phyloP scores from a whole-genome alignment of 2,113 vertebrate species.

The Trematomus loennbergii region DNA sequence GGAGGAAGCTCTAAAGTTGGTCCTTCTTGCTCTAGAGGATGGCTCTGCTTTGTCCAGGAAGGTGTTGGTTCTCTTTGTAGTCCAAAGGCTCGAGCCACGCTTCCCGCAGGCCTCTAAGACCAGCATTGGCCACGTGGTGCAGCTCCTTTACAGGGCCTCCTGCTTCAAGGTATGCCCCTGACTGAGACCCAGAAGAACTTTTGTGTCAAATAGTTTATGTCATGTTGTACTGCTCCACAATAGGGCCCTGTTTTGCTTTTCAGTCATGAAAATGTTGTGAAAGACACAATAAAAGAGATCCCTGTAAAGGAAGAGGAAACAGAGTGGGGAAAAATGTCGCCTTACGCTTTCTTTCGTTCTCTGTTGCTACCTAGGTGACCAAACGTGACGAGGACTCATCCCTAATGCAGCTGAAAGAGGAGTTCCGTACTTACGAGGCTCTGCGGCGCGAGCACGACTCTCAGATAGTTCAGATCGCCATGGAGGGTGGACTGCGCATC shows the following conservation, averaged over 20 bases:
- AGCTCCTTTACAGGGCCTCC: constrained; percentile 97
- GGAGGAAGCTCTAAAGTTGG: constrained; percentile 97
- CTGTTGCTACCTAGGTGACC: constrained; percentile 87
- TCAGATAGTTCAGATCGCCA: constrained; percentile 98
- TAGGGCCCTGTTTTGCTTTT: accelerated
- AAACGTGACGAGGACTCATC: constrained; percentile 98
- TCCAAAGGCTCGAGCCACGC: constrained; percentile 96
- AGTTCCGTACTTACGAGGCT: constrained; percentile 97
- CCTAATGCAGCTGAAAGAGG: constrained; percentile 98
- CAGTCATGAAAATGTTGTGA: background rate
- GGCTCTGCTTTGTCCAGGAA: constrained; percentile 97
- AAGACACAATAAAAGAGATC: background rate
- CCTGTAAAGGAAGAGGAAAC: background rate
- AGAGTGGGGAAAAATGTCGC: background rate
- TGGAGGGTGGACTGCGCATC: constrained; percentile 98
- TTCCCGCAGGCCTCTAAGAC: constrained; percentile 99
- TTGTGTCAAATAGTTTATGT: background rate
- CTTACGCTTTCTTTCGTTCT: constrained; percentile 5
- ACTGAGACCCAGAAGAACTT: constrained; percentile 5
- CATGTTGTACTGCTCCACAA: background rate
- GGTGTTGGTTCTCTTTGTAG: constrained; percentile 97
- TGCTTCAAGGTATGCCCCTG: constrained; percentile 92
- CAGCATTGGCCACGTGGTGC: constrained; percentile 98
- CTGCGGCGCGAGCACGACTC: constrained; percentile 97
- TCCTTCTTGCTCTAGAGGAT: constrained; percentile 95